Evolutionary conservation across 1,140 invertebrate genomes (phyloP).

Genomic region (Hylyphantes graminicola): DNA sequence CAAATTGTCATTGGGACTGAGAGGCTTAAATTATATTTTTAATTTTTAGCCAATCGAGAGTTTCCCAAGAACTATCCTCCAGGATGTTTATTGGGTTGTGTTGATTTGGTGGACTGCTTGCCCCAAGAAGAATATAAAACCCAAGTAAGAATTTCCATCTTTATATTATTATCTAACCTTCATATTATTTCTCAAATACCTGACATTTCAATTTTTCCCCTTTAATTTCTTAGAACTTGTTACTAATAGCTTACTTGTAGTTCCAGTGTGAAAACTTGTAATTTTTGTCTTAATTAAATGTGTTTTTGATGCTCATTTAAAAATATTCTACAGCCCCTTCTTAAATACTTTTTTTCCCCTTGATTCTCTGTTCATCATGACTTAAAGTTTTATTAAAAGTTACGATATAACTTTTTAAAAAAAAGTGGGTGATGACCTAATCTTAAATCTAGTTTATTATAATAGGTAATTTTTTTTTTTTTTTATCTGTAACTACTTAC

Average conservation of each 20-base stretch:
- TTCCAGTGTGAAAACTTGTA: neutral
- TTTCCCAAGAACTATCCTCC: constrained; percentile 88
- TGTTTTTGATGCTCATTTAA: neutral
- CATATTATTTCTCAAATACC: neutral
- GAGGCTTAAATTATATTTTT: too few relatives aligned
- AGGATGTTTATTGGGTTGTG: constrained; percentile 89
- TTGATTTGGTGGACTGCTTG: constrained; percentile 85
- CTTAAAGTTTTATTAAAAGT: too few relatives aligned
- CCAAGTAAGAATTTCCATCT: constrained; percentile 64
- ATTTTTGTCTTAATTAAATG: neutral
- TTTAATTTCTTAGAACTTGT: neutral
- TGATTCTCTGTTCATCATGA: too few relatives aligned
- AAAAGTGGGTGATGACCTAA: neutral
- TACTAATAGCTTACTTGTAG: neutral
- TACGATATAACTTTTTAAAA: too few relatives aligned
- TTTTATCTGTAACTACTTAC: neutral
- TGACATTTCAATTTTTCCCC: neutral
- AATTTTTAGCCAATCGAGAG: constrained; percentile 67
- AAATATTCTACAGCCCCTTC: neutral
- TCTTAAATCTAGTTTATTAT: neutral
- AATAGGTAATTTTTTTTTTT: neutral
- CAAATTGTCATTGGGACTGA: too few relatives aligned
- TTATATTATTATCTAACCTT: neutral
- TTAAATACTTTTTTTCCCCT: neutral
- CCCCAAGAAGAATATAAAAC: constrained; percentile 84